Percentiles rank a stretch among this genome's conserved stretches.
These are phyloP conservation scores for Opisthograptis luteolata DNA, from an alignment of 2,888 invertebrate species.

Conservation along the genomic window DNA sequence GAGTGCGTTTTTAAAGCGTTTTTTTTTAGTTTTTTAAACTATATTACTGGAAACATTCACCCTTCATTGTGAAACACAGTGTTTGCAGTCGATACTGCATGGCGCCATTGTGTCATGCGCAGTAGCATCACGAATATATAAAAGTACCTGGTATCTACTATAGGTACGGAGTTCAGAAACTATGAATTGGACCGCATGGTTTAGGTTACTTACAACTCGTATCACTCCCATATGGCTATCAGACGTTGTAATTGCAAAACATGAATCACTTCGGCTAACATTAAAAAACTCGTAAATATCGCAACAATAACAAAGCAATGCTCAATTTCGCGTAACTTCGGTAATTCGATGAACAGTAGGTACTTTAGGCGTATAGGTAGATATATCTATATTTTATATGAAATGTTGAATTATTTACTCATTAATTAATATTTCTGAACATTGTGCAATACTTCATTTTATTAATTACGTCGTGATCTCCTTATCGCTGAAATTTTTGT, in stretches of 20 bases:
- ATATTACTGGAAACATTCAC: too few relatives aligned
- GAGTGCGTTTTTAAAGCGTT: too few relatives aligned
- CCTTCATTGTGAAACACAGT: too few relatives aligned
- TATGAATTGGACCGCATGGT: constrained; percentile 19
- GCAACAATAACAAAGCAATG: constrained; percentile 10
- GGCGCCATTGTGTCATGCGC: too few relatives aligned
- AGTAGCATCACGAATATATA: too few relatives aligned
- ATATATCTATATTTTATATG: background rate
- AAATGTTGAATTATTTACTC: too few relatives aligned
- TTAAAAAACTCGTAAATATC: constrained; percentile 24
- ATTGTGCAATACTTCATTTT: too few relatives aligned
- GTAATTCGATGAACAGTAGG: background rate
- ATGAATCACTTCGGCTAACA: constrained; percentile 29
- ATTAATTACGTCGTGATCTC: too few relatives aligned
- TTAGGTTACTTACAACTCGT: constrained; percentile 1
- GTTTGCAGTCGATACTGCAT: too few relatives aligned
- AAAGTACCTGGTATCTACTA: background rate
- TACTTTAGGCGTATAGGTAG: background rate
- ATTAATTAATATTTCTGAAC: too few relatives aligned
- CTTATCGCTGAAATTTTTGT: too few relatives aligned
- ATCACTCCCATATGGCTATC: constrained; percentile 12
- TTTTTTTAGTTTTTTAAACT: too few relatives aligned
- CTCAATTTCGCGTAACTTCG: background rate
- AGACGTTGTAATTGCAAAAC: constrained; percentile 6
- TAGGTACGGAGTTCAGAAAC: background rate